A percentile compares a stretch with the other conserved stretches of the same genome.
Conservation (phyloP, 2,888 invertebrate genomes). For the Ischnura elegans region DNA sequence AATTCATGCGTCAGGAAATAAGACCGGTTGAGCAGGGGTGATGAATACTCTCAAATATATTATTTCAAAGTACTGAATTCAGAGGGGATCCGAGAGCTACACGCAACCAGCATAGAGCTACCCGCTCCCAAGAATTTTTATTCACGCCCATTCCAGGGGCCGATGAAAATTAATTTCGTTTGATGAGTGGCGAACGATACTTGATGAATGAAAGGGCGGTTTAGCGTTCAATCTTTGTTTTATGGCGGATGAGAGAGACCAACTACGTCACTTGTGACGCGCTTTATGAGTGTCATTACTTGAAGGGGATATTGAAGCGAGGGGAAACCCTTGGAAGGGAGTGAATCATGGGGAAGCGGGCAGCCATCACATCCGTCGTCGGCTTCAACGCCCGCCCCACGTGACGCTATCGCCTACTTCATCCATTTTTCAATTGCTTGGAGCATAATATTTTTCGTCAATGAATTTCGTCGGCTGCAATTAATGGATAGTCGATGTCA, state of each 20-base stretch:
- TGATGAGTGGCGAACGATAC: not conserved
- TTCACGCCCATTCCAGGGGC: not conserved
- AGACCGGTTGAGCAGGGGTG: no score
- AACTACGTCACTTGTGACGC: not conserved
- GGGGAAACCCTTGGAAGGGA: not conserved
- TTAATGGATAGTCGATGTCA: no score
- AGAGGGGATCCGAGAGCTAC: no score
- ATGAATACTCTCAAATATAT: no score
- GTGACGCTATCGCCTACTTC: no score
- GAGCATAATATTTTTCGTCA: no score
- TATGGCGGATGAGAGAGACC: not conserved
- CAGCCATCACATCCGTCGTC: not conserved
- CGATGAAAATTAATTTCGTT: not conserved
- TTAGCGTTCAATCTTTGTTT: not conserved
- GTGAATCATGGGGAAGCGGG: not conserved
- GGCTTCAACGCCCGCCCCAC: not conserved
- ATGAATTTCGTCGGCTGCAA: no score
- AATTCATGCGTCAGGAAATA: no score
- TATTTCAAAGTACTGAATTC: no score
- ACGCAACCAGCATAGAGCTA: no score
- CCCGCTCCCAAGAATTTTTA: no score
- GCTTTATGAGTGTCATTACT: not conserved
- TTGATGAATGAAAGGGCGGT: not conserved
- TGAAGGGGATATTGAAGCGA: not conserved
- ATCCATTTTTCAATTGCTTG: no score